phyloP scores from a whole-genome alignment of 2,888 invertebrate species.

The Didymodactylos carnosus region DNA sequence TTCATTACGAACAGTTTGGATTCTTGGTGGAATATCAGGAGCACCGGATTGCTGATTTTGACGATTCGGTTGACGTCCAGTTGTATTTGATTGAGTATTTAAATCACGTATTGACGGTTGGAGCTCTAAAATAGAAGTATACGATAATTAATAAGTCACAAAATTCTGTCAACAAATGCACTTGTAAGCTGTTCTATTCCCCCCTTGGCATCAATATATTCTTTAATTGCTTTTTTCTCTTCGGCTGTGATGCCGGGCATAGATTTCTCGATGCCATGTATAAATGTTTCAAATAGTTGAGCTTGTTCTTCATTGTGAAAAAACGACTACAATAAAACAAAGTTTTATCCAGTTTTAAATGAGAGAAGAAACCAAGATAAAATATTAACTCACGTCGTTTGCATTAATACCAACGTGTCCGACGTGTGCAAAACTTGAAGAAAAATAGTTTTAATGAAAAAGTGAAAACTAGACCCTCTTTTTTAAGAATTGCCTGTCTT shows the following conservation, averaged over 20 bases:
- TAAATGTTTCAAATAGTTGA: not conserved
- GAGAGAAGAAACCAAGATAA: not conserved
- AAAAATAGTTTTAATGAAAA: not conserved
- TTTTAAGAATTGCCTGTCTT: no score
- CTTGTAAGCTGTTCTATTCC: not conserved
- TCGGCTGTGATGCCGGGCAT: not conserved
- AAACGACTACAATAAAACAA: not conserved
- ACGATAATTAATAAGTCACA: no score
- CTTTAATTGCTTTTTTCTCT: not conserved
- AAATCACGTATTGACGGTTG: not conserved
- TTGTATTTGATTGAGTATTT: not conserved
- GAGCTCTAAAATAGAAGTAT: not conserved
- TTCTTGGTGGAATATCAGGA: not conserved
- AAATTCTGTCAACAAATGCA: no score
- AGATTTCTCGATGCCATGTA: not conserved
- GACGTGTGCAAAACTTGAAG: not conserved
- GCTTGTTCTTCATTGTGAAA: not conserved
- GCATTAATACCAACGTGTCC: not conserved
- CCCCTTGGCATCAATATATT: not conserved
- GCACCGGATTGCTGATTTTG: no score
- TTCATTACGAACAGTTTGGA: no score
- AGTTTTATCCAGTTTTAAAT: not conserved
- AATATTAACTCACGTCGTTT: not conserved
- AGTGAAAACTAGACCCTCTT: not conserved
- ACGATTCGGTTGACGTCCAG: not conserved